A percentile compares a stretch with the other conserved stretches of the same genome.
phyloP scores from a whole-genome alignment of 2,113 vertebrate species.

The Cyanoderma ruficeps region DNA sequence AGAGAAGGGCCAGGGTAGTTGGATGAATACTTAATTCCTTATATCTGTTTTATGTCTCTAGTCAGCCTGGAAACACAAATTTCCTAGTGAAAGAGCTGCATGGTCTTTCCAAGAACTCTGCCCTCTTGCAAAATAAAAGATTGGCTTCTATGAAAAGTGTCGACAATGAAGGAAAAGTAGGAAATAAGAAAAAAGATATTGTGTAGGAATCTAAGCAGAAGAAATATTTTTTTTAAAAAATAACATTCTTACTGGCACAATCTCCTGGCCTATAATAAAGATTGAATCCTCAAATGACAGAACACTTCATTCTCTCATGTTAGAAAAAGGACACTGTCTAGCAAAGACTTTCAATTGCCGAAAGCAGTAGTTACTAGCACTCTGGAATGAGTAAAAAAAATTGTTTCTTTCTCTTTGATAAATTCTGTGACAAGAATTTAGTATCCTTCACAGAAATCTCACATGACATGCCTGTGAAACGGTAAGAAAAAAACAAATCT shows the following conservation, averaged over 20 bases:
- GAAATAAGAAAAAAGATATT: neutral
- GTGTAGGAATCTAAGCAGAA: neutral
- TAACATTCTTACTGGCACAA: neutral
- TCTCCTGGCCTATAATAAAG: constrained; percentile 8
- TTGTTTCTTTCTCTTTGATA: neutral
- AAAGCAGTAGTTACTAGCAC: neutral
- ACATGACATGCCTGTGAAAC: neutral
- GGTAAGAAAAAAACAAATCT: neutral
- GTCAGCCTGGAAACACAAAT: constrained; percentile 36
- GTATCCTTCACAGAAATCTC: neutral
- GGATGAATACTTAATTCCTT: constrained; percentile 58
- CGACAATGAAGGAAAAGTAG: neutral
- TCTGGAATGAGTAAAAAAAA: neutral
- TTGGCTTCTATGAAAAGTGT: constrained; percentile 21
- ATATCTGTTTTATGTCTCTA: constrained; percentile 53
- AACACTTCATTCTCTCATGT: neutral
- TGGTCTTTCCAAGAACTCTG: constrained; percentile 50
- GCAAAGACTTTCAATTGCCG: neutral
- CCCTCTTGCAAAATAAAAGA: constrained; percentile 6
- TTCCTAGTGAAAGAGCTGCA: constrained; percentile 24
- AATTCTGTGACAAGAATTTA: neutral
- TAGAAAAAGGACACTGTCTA: neutral
- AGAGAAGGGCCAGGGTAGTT: neutral
- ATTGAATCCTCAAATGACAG: constrained; percentile 3
- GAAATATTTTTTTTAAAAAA: neutral